phyloP scores from a whole-genome alignment of 2,888 invertebrate genomes.

The Xiphydria camelus region DNA sequence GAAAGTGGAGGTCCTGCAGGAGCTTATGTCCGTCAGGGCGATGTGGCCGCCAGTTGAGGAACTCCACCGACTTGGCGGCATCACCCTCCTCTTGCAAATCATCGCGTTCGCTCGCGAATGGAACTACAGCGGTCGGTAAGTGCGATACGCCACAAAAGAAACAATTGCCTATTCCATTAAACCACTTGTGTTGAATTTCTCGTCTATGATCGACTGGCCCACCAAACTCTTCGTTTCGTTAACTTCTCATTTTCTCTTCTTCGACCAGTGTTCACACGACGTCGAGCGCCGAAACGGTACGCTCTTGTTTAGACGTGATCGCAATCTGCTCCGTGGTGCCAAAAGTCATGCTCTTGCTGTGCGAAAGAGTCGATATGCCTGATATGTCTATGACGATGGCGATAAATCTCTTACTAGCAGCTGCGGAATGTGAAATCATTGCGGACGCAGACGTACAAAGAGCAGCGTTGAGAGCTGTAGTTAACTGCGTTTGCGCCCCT shows the following conservation, averaged over 20 bases:
- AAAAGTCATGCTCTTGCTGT: conserved; percentile 73
- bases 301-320: conserved; percentile 83
- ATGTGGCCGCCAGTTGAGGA: conserved; percentile 90
- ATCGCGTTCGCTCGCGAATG: conserved; percentile 90
- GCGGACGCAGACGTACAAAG: conserved; percentile 91
- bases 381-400: conserved; percentile 75
- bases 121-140: conserved; percentile 81
- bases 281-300: conserved; percentile 76
- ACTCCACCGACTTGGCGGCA: conserved; percentile 80
- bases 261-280: conserved; percentile 40
- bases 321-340: conserved; percentile 90
- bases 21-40: conserved; percentile 73
- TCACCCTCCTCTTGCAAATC: conserved; percentile 79
- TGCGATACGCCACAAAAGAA: too few relatives aligned
- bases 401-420: conserved; percentile 56
- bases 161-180: too few relatives aligned
- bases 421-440: conserved; percentile 90
- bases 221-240: too few relatives aligned
- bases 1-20: conserved; percentile 80
- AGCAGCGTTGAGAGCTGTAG: conserved; percentile 85
- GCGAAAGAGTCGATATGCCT: conserved; percentile 75
- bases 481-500: conserved; percentile 94
- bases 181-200: too few relatives aligned
- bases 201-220: too few relatives aligned
- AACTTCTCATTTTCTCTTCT: too few relatives aligned